Evolutionary conservation across 2,113 vertebrate genomes (phyloP).

Genomic region (Nothoprocta perdicaria): DNA sequence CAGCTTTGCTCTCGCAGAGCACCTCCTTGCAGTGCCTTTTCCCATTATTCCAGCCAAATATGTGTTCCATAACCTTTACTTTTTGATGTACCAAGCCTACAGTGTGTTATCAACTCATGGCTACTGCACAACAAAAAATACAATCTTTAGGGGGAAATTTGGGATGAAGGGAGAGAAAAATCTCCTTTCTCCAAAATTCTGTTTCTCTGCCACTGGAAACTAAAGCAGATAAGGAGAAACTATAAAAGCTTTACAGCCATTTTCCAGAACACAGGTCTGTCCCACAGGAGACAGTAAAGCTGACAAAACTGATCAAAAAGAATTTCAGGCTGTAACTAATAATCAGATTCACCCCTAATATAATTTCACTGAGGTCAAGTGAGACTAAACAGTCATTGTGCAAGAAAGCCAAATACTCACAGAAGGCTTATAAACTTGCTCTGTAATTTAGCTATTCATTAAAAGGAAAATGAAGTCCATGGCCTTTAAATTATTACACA

Average conservation of each 20-base stretch:
- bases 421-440: conserved; percentile 12
- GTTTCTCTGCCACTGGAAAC: background rate
- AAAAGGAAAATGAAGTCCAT: background rate
- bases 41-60: background rate
- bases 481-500: background rate
- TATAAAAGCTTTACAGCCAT: background rate
- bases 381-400: background rate
- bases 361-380: background rate
- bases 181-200: background rate
- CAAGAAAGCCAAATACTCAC: background rate
- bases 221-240: too few relatives aligned
- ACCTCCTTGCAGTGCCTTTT: background rate
- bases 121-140: background rate
- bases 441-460: conserved; percentile 20
- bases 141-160: background rate
- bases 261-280: background rate
- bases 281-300: background rate
- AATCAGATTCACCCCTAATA: background rate
- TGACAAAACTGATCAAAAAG: background rate
- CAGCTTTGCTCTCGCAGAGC: background rate
- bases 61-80: background rate
- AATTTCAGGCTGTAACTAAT: background rate
- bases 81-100: background rate
- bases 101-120: background rate
- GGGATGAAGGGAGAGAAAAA: background rate